Evolutionary conservation across 2,113 vertebrate species (phyloP).

Genomic region (Carollia perspicillata): DNA sequence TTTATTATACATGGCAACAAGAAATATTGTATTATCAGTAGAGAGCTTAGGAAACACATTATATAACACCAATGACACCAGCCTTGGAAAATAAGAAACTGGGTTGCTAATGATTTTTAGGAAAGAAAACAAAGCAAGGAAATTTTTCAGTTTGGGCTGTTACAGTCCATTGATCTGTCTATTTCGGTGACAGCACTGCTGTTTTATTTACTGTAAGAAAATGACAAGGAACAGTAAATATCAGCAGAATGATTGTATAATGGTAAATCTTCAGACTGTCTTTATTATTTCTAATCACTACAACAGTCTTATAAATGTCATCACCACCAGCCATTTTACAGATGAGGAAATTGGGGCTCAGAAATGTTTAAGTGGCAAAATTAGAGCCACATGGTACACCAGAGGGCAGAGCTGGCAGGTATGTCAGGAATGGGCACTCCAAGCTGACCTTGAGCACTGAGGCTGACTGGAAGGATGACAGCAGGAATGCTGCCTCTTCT

Average conservation of each 20-base stretch:
- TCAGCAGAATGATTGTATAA: not conserved
- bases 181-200: not conserved
- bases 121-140: slow-evolving; percentile 44
- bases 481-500: not conserved
- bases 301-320: not conserved
- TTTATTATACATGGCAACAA: slow-evolving; percentile 3
- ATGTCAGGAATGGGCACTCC: not conserved
- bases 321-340: slow-evolving; percentile 26
- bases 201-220: slow-evolving; percentile 10
- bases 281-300: not conserved
- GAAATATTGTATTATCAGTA: not conserved
- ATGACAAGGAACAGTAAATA: not conserved
- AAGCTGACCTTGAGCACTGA: not conserved
- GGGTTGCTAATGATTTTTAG: not conserved
- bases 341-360: slow-evolving; percentile 6
- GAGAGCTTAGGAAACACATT: not conserved
- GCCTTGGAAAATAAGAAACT: slow-evolving; percentile 7
- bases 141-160: not conserved
- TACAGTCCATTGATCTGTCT: not conserved
- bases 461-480: not conserved
- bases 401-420: slow-evolving; percentile 12
- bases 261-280: not conserved
- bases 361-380: not conserved
- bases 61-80: slow-evolving; percentile 12
- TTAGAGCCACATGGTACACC: slow-evolving; percentile 2